Percentiles rank a stretch among this genome's conserved stretches.
These are phyloP conservation scores for Seira musarum DNA, from an alignment of 2,888 invertebrate species.

Conservation along the genomic window DNA sequence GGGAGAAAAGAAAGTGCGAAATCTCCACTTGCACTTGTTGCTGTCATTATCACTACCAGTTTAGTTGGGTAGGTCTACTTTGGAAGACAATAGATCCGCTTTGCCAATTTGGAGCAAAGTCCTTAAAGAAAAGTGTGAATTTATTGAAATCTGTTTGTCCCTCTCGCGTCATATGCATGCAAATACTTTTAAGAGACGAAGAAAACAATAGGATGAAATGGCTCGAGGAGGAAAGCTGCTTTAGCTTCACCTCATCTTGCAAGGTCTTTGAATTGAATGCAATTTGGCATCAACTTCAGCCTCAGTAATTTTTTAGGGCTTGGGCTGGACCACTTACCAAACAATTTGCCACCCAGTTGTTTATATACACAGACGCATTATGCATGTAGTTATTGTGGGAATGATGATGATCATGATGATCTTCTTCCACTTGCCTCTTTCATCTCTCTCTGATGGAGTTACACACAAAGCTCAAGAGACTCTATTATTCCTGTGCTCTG, in stretches of 20 bases:
- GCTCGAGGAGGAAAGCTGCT: neutral
- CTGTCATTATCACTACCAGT: constrained; percentile 11
- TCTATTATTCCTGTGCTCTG: neutral
- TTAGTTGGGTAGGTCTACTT: neutral
- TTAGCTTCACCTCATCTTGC: neutral
- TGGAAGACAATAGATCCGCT: constrained; percentile 47
- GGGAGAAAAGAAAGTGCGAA: constrained; percentile 55
- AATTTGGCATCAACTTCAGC: neutral
- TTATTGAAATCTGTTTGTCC: constrained; percentile 40
- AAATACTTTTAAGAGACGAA: neutral
- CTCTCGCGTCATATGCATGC: neutral
- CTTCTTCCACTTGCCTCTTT: too few species aligned
- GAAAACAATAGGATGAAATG: constrained; percentile 35
- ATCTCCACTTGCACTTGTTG: constrained; percentile 54
- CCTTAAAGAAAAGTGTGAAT: constrained; percentile 47
- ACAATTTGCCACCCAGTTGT: constrained; percentile 61
- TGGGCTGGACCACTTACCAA: constrained; percentile 60
- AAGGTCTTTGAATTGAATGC: neutral
- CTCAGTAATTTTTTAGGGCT: constrained; percentile 9
- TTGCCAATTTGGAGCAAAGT: constrained; percentile 39
- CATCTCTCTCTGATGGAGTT: constrained; percentile 41
- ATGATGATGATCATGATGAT: too few species aligned
- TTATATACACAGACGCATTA: constrained; percentile 23
- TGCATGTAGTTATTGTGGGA: constrained; percentile 21
- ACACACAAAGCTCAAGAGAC: neutral